Evolutionary conservation across 1,140 invertebrate genomes (phyloP), one percentile per base, ranked within the genome.

Genomic region (Cydia amplana): DNA sequence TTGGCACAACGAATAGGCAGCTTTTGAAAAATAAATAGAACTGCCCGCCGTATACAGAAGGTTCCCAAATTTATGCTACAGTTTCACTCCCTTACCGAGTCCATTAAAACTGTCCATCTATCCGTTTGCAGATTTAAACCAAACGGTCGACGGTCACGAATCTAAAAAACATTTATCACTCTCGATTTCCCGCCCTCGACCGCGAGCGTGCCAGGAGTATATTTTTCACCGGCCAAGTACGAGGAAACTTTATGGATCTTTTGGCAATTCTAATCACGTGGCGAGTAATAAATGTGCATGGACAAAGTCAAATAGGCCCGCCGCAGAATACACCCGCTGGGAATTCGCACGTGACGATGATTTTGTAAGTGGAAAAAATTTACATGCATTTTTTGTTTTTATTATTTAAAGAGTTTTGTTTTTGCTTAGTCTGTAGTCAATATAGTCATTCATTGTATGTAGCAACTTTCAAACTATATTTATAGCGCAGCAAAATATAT

Each of bases 151-250:
- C 79, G 77, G 83, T 86, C 86, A 85, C 85, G 82, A 87, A 84
- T 87, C 83, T 84, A 88, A 88, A 91, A 89, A 88, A 85, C 87
- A 88, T 88, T 89, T 86, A 87, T 86, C 87, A 91, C 83, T 87
- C 81, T 86, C 87, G 84, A 88, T 89, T 87, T 88, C 87, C 84
- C 85, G 80, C 77, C 79, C 79, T 82, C 77, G 79, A 78, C 80
- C 79, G 70, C 74, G 77, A 81, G 75, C 78, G 77, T 81, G 78
- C 75, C 77, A 40, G 25, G 70, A 73, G 75, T 77, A 75, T 80
- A 78, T 82, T 82, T 81, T 82, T 81, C 80, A 84, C 80, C 80
- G 75, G 74, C 74, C 64, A 73, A 77, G 80, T 76, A 80, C 78
- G 74, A 77, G 74, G 76, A 81, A 77, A 74, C 70, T 55, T 60